Percentiles rank a stretch among this genome's conserved stretches.
Conservation (phyloP, 2,888 invertebrate genomes). For the Cancer borealis region DNA sequence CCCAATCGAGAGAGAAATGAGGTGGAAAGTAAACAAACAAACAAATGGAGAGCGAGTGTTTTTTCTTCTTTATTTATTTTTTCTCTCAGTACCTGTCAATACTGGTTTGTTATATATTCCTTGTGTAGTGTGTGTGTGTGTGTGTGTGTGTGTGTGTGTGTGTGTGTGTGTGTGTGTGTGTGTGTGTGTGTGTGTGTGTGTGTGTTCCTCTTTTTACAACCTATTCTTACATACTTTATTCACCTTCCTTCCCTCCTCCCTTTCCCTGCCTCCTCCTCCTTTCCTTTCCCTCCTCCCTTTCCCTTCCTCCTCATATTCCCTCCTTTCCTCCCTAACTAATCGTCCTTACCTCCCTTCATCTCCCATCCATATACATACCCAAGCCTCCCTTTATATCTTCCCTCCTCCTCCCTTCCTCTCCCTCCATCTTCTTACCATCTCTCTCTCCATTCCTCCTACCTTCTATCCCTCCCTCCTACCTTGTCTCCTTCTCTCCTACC, state of each 20-base stretch:
- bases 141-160: too few relatives aligned
- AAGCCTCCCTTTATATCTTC: background rate
- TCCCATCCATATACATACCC: background rate
- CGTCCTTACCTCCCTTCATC: background rate
- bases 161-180: too few relatives aligned
- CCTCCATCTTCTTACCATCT: background rate
- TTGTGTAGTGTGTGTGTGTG: too few relatives aligned
- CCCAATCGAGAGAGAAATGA: background rate
- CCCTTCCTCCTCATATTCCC: background rate
- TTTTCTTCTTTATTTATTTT: background rate
- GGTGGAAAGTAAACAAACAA: constrained; percentile 1
- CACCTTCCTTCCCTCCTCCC: background rate
- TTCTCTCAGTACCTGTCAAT: background rate
- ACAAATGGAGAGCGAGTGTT: background rate
- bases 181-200: too few relatives aligned
- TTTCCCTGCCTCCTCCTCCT: background rate
- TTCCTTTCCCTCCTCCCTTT: background rate
- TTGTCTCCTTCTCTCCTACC: background rate
- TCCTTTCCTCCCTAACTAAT: background rate
- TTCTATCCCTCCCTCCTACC: background rate
- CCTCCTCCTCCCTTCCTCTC: background rate
- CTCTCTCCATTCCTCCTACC: background rate
- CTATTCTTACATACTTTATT: background rate
- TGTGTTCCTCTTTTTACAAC: background rate
- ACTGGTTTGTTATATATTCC: too few relatives aligned